phyloP scores from a whole-genome alignment of 1,140 invertebrate genomes.

The Saccostrea cuccullata region DNA sequence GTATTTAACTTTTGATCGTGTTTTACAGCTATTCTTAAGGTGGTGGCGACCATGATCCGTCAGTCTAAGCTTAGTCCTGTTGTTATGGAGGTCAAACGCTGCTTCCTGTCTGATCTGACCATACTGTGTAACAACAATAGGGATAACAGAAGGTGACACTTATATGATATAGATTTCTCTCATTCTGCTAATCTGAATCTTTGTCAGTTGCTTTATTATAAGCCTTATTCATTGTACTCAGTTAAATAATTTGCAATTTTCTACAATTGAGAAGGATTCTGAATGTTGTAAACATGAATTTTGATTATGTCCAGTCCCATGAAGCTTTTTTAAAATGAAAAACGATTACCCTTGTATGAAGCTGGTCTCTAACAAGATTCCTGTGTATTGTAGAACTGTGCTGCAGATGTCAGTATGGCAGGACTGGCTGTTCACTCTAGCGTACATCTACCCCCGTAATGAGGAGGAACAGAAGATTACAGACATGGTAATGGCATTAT shows the following conservation, averaged over 20 bases:
- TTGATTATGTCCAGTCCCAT: too few relatives aligned
- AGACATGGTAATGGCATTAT: constrained; percentile 98
- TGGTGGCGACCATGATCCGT: constrained; percentile 96
- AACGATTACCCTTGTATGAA: too few relatives aligned
- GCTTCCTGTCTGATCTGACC: constrained; percentile 98
- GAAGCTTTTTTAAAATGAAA: too few relatives aligned
- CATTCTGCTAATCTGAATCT: neutral
- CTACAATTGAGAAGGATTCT: too few relatives aligned
- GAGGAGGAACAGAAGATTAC: constrained; percentile 97
- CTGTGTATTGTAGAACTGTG: constrained; percentile 85
- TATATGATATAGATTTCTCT: neutral
- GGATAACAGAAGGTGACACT: constrained; percentile 88
- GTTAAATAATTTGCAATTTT: too few relatives aligned
- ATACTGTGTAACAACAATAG: constrained; percentile 97
- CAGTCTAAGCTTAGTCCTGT: constrained; percentile 96
- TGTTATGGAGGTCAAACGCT: constrained; percentile 93
- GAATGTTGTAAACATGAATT: too few relatives aligned
- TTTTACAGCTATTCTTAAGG: constrained; percentile 95
- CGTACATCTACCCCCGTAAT: constrained; percentile 97
- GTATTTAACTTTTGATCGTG: neutral
- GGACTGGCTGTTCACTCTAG: constrained; percentile 99
- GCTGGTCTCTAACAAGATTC: too few relatives aligned
- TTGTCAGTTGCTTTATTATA: neutral
- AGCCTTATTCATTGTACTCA: too few relatives aligned
- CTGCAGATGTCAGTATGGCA: constrained; percentile 99